Conservation (phyloP, 2,113 vertebrate species). For the Calyptommatus sinebrachiatus region DNA sequence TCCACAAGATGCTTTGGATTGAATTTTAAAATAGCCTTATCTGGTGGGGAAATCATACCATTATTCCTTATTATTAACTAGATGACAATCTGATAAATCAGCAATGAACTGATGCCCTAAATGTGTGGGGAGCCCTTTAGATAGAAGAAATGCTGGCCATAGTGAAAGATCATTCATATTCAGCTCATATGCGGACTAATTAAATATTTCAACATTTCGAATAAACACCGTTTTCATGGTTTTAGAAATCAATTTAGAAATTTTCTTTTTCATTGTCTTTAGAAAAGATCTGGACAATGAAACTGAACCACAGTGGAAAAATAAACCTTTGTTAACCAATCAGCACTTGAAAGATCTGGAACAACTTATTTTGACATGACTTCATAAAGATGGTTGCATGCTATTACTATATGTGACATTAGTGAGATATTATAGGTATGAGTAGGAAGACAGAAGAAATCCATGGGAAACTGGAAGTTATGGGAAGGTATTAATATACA, state of each 20-base stretch:
- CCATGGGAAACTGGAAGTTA: neutral
- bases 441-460: neutral
- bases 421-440: neutral
- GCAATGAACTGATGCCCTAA: neutral
- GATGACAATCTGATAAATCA: conserved; percentile 2
- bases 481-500: neutral
- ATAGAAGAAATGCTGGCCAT: neutral
- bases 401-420: too few relatives aligned
- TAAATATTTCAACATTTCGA: neutral
- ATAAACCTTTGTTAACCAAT: neutral
- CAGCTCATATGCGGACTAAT: neutral
- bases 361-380: too few relatives aligned
- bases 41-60: conserved; percentile 13
- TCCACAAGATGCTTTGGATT: conserved; percentile 1
- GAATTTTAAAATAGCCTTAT: neutral
- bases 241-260: neutral
- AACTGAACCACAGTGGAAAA: neutral
- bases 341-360: neutral
- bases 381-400: too few relatives aligned
- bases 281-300: neutral
- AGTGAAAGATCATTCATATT: neutral
- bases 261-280: neutral
- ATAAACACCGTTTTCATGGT: neutral
- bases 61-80: conserved; percentile 13
- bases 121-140: neutral